Base-by-base conservation (phyloP, 2,888 invertebrate genomes). In the Plutella xylostella region DNA sequence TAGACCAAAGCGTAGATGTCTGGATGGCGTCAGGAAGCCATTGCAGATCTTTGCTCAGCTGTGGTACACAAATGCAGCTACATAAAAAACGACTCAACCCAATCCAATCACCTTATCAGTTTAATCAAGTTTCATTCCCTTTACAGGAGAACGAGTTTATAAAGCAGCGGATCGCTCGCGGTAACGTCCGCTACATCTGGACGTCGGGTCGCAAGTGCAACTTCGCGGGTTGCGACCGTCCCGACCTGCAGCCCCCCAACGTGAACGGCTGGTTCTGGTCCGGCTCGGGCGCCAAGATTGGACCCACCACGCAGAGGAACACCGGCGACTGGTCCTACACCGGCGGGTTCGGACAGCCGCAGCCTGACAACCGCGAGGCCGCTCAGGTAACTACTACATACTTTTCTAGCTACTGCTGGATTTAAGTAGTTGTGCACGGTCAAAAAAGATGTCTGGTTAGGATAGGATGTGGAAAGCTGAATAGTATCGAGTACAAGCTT, bases 261-360 rank as follows among this genome's bases (percentile, higher is more conserved):
- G 88, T 92, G 55, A 92, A 93, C 72, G 93, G 93, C 45, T 96
- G 95, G 95, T 96, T 96, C 88, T 96, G 95, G 95, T 94, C 93
- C 5, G 95, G 94, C 52, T 94, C 94, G 7, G 95, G 95, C 22
- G 94, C 92, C 50, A 95, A 95, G 84, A 93, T 95, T 65, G 94
- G 95, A 38, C 89, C 94, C 49, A 95, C 95, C 45, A 90, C 91
- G 25, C 93, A 94, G 71, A 88, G 94, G 51, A 94, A 93, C 76
- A 91, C 94, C 48, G 95, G 95, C 31, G 95, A 94, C 70, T 95
- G 95, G 95, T 94, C 93, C 56, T 85, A 86, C 64, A 95, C 95
- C 42, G 95, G 95, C 48, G 94, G 94, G 54, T 94, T 90, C 68
- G 92, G 93, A 42, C 93, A 94, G 65, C 85, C 92, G 0, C 95